A percentile compares a stretch with the other conserved stretches of the same genome.
phyloP scores from a whole-genome alignment of 1,140 invertebrate species.

The Euwallacea fornicatus region DNA sequence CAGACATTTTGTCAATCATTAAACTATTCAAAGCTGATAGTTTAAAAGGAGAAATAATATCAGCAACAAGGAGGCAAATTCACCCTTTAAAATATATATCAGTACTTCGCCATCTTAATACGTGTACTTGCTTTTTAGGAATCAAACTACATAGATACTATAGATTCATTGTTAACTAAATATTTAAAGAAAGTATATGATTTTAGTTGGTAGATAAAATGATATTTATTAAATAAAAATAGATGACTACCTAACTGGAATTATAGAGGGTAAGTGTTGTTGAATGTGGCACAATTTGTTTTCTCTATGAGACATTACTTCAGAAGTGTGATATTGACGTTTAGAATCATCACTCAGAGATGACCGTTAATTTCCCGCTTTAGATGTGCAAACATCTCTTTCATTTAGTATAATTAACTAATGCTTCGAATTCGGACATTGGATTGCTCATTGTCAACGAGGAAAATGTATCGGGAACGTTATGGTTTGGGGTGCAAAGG shows the following conservation, averaged over 20 bases:
- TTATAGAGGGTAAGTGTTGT: conserved; percentile 41
- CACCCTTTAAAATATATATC: background rate
- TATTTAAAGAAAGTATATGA: conserved; percentile 50
- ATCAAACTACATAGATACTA: conserved; percentile 49
- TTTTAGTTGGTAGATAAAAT: conserved; percentile 49
- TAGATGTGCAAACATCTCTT: too few species aligned
- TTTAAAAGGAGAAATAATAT: background rate
- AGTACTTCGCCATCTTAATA: conserved; percentile 15
- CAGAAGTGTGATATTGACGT: background rate
- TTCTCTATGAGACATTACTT: conserved; percentile 1
- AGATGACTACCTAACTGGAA: conserved; percentile 43
- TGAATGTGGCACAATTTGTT: conserved; percentile 46
- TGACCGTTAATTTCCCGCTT: too few species aligned
- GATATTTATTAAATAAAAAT: conserved; percentile 45
- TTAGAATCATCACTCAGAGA: too few species aligned
- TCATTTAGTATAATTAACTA: too few species aligned
- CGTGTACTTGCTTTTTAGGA: conserved; percentile 52
- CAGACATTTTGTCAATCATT: background rate
- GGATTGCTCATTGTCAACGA: too few species aligned
- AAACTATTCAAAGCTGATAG: background rate
- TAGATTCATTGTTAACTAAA: conserved; percentile 54
- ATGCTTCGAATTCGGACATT: too few species aligned
- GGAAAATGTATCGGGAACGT: too few species aligned
- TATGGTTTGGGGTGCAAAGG: too few species aligned
- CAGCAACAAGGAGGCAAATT: background rate